A percentile compares a stretch with the other conserved stretches of the same genome.
phyloP scores from a whole-genome alignment of 2,888 invertebrate genomes.

The Eudemis profundana region DNA sequence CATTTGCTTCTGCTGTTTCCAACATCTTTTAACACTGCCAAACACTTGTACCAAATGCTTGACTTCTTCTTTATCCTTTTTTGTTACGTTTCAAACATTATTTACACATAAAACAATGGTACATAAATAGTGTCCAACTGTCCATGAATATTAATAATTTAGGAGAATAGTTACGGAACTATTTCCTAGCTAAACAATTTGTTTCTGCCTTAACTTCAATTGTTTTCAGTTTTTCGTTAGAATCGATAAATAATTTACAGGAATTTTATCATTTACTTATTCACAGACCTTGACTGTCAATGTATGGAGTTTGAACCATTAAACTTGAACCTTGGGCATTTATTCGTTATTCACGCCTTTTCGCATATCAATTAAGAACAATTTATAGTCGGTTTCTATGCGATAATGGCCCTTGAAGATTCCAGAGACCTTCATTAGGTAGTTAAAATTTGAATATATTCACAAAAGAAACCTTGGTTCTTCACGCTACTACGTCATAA shows the following conservation, averaged over 20 bases:
- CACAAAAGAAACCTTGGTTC: background rate
- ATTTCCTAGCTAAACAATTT: too few species aligned
- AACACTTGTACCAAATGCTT: too few species aligned
- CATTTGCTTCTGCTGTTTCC: too few species aligned
- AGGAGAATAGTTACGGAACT: too few species aligned
- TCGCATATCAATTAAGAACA: constrained; percentile 20
- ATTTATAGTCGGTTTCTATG: constrained; percentile 25
- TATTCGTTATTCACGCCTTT: constrained; percentile 26
- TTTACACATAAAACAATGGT: too few species aligned
- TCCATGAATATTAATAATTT: too few species aligned
- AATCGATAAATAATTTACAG: background rate
- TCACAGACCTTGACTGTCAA: constrained; percentile 29
- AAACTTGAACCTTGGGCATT: constrained; percentile 10
- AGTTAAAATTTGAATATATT: background rate
- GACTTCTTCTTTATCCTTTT: too few species aligned
- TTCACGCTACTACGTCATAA: background rate
- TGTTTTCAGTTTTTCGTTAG: background rate
- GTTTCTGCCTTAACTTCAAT: background rate
- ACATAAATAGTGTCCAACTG: too few species aligned
- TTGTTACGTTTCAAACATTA: too few species aligned
- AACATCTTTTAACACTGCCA: too few species aligned
- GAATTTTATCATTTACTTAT: constrained; percentile 1
- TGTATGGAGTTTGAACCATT: constrained; percentile 28
- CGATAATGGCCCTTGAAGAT: constrained; percentile 21
- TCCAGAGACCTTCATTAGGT: background rate